phyloP scores from a whole-genome alignment of 2,888 invertebrate species.

The Troides oblongomaculatus region DNA sequence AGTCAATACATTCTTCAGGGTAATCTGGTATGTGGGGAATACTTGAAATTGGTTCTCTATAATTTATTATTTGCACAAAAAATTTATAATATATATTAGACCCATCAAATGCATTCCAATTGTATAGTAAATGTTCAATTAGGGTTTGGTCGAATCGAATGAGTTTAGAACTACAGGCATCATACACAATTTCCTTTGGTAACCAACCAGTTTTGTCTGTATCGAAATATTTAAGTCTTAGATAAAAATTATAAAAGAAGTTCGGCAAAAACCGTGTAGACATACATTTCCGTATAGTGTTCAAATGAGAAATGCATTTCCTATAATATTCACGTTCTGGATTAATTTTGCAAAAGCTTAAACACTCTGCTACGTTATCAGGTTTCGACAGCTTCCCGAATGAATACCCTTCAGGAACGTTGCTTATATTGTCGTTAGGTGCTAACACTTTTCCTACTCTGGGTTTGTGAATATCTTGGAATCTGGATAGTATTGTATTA shows the following conservation, averaged over 20 bases:
- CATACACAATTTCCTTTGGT: slow-evolving; percentile 62
- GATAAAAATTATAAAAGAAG: slow-evolving; percentile 56
- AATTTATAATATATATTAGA: slow-evolving; percentile 69
- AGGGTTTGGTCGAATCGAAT: slow-evolving; percentile 69
- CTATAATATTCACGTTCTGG: slow-evolving; percentile 59
- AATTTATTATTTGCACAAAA: slow-evolving; percentile 73
- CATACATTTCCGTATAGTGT: slow-evolving; percentile 59
- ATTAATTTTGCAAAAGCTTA: slow-evolving; percentile 57
- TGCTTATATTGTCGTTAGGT: slow-evolving; percentile 71
- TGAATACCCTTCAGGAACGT: slow-evolving; percentile 66
- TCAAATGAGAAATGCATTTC: slow-evolving; percentile 69
- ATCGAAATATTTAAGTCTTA: slow-evolving; percentile 58
- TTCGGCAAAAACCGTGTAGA: slow-evolving; percentile 51
- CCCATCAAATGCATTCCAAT: slow-evolving; percentile 70
- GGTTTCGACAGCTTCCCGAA: slow-evolving; percentile 70
- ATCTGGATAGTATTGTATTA: slow-evolving; percentile 66
- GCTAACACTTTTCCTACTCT: slow-evolving; percentile 62
- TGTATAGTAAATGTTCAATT: slow-evolving; percentile 70
- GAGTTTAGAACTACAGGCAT: slow-evolving; percentile 60
- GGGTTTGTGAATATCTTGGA: slow-evolving; percentile 51
- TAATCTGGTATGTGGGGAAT: slow-evolving; percentile 66
- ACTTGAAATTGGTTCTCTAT: slow-evolving; percentile 59
- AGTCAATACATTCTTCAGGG: slow-evolving; percentile 54
- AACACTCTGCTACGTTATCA: slow-evolving; percentile 68
- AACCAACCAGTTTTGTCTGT: slow-evolving; percentile 69